These are phyloP conservation scores for Stegastes partitus DNA, from an alignment of 2,113 vertebrate genomes.

Conservation along the genomic window DNA sequence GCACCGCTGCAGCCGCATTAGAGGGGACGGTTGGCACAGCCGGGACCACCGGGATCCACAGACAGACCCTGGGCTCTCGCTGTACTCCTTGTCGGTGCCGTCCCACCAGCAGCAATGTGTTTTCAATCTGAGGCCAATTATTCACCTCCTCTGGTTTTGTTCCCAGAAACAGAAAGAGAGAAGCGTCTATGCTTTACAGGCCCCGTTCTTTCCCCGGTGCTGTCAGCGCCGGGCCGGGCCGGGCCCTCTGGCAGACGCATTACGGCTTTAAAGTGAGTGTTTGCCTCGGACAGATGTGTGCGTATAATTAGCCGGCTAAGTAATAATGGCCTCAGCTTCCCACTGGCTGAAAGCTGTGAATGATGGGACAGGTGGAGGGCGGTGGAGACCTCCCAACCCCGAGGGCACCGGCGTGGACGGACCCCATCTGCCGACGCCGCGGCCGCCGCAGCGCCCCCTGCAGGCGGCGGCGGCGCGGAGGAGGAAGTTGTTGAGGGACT, in stretches of 20 bases:
- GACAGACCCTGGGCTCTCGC: constrained; percentile 52
- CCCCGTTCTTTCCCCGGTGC: constrained; percentile 59
- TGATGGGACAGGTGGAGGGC: constrained; percentile 77
- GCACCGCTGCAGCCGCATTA: constrained; percentile 53
- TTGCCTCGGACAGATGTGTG: constrained; percentile 59
- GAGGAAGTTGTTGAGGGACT: no score
- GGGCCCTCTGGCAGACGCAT: constrained; percentile 82
- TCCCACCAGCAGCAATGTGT: constrained; percentile 77
- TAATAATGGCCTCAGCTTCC: constrained; percentile 89
- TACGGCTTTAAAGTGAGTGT: constrained; percentile 62
- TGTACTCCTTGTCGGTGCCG: no score
- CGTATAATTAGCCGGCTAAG: constrained; percentile 75
- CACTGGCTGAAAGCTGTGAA: constrained; percentile 63
- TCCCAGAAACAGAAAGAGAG: constrained; percentile 69
- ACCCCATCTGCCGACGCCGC: constrained; percentile 73
- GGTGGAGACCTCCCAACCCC: constrained; percentile 66
- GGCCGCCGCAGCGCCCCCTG: constrained; percentile 76
- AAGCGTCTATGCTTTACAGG: constrained; percentile 71
- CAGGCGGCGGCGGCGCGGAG: no score
- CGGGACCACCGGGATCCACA: constrained; percentile 50
- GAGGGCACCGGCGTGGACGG: constrained; percentile 60
- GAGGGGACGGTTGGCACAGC: constrained; percentile 39
- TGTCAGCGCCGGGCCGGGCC: constrained; percentile 79
- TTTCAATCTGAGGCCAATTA: constrained; percentile 79
- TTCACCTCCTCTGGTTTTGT: constrained; percentile 75